Percentiles rank a stretch among this genome's conserved stretches.
Evolutionary conservation across 2,113 vertebrate genomes (phyloP).

Genomic region (Cariama cristata): DNA sequence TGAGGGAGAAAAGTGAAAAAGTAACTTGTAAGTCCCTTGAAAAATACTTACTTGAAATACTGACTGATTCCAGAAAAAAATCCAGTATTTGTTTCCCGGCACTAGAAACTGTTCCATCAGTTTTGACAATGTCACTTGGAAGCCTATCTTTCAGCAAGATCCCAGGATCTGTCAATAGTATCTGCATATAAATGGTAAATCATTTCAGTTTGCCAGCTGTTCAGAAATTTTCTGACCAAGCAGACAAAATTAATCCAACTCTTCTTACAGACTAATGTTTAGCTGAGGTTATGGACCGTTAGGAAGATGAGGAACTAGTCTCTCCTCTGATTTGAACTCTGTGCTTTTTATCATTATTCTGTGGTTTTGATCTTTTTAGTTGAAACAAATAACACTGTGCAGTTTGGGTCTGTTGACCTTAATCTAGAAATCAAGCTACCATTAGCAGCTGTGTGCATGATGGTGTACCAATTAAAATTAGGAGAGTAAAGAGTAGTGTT

Average conservation of each 20-base stretch:
- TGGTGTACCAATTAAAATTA: conserved; percentile 77
- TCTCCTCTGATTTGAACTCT: conserved; percentile 52
- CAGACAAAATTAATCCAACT: conserved; percentile 60
- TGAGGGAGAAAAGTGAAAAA: not conserved
- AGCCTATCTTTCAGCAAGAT: conserved; percentile 40
- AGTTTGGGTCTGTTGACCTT: conserved; percentile 72
- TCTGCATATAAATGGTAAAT: conserved; percentile 52
- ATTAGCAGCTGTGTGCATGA: conserved; percentile 46
- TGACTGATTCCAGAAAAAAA: conserved; percentile 25
- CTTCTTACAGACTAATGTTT: conserved; percentile 51
- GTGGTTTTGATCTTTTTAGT: conserved; percentile 63
- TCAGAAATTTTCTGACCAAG: conserved; percentile 67
- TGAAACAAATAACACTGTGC: conserved; percentile 65
- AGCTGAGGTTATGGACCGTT: conserved; percentile 46
- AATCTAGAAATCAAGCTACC: conserved; percentile 74
- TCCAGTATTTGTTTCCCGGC: conserved; percentile 14
- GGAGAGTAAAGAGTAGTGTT: conserved; percentile 74
- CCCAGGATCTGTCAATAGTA: conserved; percentile 36
- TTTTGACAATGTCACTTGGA: conserved; percentile 49
- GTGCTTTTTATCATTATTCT: conserved; percentile 64
- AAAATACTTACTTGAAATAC: conserved; percentile 38
- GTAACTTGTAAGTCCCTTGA: not conserved
- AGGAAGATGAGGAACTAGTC: conserved; percentile 45
- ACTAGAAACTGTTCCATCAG: conserved; percentile 22
- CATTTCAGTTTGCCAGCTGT: conserved; percentile 73